Percentiles rank a stretch among this genome's conserved stretches.
phyloP scores from a whole-genome alignment of 2,797 vertebrate species.

The Crocodylus rhombifer region DNA sequence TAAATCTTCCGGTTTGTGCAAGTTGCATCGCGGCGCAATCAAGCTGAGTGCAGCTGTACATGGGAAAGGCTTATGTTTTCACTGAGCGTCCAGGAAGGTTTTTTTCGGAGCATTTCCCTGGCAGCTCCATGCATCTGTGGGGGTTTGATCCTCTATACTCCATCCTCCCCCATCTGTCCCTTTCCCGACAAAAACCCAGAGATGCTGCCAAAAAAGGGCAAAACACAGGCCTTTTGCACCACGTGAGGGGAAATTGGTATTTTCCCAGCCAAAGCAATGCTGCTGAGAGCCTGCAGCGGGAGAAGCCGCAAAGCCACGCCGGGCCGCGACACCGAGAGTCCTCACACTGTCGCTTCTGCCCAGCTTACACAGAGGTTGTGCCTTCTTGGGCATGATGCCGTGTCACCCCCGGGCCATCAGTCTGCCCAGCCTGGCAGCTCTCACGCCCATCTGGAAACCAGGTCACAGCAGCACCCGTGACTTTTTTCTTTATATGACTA shows the following conservation, averaged over 20 bases:
- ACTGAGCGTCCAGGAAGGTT: not conserved
- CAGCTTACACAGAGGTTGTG: not conserved
- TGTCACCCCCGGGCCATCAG: not conserved
- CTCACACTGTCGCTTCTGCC: not conserved
- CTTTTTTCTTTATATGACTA: no score
- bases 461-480: no score
- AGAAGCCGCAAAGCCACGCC: not conserved
- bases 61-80: not conserved
- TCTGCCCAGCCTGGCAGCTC: not conserved
- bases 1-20: fast-evolving
- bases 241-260: fast-evolving
- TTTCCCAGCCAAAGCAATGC: not conserved
- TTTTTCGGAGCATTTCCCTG: not conserved
- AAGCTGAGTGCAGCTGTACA: not conserved
- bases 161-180: not conserved
- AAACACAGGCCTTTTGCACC: not conserved
- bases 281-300: fast-evolving
- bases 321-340: not conserved
- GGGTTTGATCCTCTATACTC: fast-evolving
- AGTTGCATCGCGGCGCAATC: not conserved
- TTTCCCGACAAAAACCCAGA: not conserved
- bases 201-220: not conserved
- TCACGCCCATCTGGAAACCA: not conserved
- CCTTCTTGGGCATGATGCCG: no score
- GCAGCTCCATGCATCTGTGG: not conserved